phyloP scores from a whole-genome alignment of 2,797 vertebrate species.

The Menidia menidia region DNA sequence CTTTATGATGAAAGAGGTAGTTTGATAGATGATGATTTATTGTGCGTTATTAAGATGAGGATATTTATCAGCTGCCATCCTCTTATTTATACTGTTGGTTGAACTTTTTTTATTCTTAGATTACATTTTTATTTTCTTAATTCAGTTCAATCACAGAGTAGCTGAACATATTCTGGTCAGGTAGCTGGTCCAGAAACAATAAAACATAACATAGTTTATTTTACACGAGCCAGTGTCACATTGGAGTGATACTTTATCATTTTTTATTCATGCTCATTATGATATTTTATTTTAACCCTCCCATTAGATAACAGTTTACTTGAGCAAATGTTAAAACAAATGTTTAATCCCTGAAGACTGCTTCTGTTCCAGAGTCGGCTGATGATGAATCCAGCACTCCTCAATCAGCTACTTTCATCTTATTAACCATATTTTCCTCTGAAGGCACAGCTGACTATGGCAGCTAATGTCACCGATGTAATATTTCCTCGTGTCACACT shows the following conservation, averaged over 20 bases:
- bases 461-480: conserved; percentile 9
- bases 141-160: no score
- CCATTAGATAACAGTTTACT: conserved; percentile 1
- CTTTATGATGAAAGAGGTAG: background rate
- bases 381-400: conserved; percentile 19
- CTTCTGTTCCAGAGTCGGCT: conserved; percentile 18
- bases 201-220: background rate
- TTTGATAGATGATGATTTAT: background rate
- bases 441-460: conserved; percentile 17
- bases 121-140: no score
- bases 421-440: conserved; percentile 16
- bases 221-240: background rate
- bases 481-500: conserved; percentile 9
- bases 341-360: conserved; percentile 8
- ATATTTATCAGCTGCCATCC: background rate
- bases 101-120: no score
- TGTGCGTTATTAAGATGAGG: background rate
- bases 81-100: no score
- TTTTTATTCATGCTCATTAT: conserved; percentile 19
- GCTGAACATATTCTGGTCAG: no score
- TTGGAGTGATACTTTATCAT: background rate
- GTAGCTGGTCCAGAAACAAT: no score
- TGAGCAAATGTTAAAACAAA: conserved; percentile 7
- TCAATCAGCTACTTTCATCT: conserved; percentile 11
- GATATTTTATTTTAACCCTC: conserved; percentile 7